Evolutionary conservation across 2,888 invertebrate genomes (phyloP), one percentile per base, ranked within the genome.

Genomic region (Athetis lepigone): DNA sequence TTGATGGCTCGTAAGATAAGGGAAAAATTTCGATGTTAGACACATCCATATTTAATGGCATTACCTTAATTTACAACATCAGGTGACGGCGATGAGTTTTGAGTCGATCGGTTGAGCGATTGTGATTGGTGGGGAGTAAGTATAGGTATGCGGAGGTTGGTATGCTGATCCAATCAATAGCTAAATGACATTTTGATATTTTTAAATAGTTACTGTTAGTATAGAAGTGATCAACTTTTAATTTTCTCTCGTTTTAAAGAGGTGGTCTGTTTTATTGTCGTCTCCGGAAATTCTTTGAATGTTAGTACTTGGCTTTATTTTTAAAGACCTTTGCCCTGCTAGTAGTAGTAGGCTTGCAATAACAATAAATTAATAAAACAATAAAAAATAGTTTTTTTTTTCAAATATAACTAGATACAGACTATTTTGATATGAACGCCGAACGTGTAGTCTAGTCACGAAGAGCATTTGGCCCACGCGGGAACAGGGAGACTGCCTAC

Each of bases 1-100:
- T 58, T 69, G 65, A 79, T 74, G 55, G 59, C 52, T 57, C 49
- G 57, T 73, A 80, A 78, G 78, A 80, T 69, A 80, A 46, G 18
- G 36, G 52, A 33, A 50, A 42, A 65, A 60, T 74, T 77, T 77
- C 64, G 58, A 78, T 74, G 74, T 77, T 69, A 74, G 33, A 13
- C 13, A 57, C 65, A 66, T 78, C 56, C 57, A 78, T 77, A 70
- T 79, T 77, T 73, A 66, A 78, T 57, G 43, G 51, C 61, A 60
- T 69, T 47, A 72, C 42, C 49, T 60, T 79, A 66, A 64, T 77
- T 67, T 67, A 63, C 51, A 37, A 42, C 57, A 45, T 49, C 36
- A 47, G 51, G 42, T 46, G 50, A 47, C 42, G 37, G 46, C 39
- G 49, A 46, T 63, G 57, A 75, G 46, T 39, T 33, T 8, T 68